Percentiles rank a stretch among this genome's conserved stretches.
These are phyloP conservation scores for Pachyrhynchus sulphureomaculatus DNA, from an alignment of 1,140 invertebrate species.

Conservation along the genomic window DNA sequence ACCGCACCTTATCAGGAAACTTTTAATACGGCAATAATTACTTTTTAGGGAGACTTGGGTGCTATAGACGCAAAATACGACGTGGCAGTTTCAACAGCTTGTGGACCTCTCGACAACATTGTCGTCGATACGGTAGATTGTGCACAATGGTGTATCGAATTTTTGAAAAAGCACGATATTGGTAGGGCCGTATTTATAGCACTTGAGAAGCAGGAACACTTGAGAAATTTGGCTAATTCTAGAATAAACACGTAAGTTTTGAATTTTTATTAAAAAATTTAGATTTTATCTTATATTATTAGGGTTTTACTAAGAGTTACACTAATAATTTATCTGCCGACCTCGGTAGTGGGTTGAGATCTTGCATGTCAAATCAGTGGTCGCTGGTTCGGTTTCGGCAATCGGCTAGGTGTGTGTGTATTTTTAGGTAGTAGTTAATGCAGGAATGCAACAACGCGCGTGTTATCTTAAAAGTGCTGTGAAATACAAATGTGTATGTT, in stretches of 20 bases:
- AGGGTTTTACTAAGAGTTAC: background rate
- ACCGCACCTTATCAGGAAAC: too few relatives aligned
- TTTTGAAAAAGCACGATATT: constrained; percentile 75
- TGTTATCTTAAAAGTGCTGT: too few relatives aligned
- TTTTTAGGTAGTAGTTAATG: too few relatives aligned
- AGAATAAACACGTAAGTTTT: constrained; percentile 59
- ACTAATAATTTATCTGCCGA: too few relatives aligned
- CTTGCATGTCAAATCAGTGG: too few relatives aligned
- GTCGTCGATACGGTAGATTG: constrained; percentile 88
- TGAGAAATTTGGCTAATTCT: constrained; percentile 52
- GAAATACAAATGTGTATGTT: too few relatives aligned
- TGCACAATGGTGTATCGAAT: constrained; percentile 81
- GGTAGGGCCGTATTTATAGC: constrained; percentile 76
- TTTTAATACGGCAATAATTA: too few relatives aligned
- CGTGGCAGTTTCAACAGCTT: constrained; percentile 93
- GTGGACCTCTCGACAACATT: constrained; percentile 87
- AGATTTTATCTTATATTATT: background rate
- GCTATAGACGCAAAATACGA: constrained; percentile 94
- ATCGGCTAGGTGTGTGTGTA: too few relatives aligned
- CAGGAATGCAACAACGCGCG: too few relatives aligned
- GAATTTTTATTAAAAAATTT: background rate
- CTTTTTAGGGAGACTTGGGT: constrained; percentile 86
- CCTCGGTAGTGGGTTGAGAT: too few relatives aligned
- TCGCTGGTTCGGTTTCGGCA: too few relatives aligned
- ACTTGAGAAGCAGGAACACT: constrained; percentile 71